Percentiles rank a stretch among this genome's conserved stretches.
phyloP scores from a whole-genome alignment of 2,113 vertebrate genomes.

The Numida meleagris region DNA sequence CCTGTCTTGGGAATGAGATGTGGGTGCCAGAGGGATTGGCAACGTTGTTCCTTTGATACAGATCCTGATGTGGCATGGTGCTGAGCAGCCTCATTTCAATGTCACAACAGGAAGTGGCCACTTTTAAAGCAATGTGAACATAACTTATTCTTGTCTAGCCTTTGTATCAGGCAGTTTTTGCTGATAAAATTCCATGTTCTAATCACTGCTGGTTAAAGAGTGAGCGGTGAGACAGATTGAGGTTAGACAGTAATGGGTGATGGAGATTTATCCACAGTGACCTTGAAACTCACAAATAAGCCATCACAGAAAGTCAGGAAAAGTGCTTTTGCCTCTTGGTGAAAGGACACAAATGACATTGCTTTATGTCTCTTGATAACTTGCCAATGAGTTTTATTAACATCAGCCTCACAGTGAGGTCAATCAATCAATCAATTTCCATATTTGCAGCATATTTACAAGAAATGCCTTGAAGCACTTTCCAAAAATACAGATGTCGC shows the following conservation, averaged over 20 bases:
- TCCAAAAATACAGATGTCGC: slow-evolving; percentile 46
- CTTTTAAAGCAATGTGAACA: background rate
- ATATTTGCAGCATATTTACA: slow-evolving; percentile 59
- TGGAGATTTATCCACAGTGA: background rate
- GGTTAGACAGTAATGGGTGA: background rate
- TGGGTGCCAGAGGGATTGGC: rapidly evolving
- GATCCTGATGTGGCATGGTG: background rate
- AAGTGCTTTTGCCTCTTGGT: slow-evolving; percentile 17
- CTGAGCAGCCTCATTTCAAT: background rate
- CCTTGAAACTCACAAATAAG: slow-evolving; percentile 32
- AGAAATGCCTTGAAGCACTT: slow-evolving; percentile 57
- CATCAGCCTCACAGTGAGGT: slow-evolving; percentile 31
- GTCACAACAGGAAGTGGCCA: background rate
- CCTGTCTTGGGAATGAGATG: background rate
- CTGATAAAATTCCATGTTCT: background rate
- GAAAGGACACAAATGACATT: slow-evolving; percentile 6
- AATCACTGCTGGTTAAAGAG: background rate
- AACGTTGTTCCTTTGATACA: background rate
- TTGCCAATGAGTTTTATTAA: slow-evolving; percentile 55
- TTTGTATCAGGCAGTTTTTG: background rate
- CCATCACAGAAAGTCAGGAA: background rate
- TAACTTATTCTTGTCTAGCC: background rate
- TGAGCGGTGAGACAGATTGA: background rate
- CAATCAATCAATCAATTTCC: slow-evolving; percentile 65
- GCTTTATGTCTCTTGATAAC: slow-evolving; percentile 42